A percentile compares a stretch with the other conserved stretches of the same genome.
Evolutionary conservation across 2,888 invertebrate species (phyloP).

Genomic region (Masnerella sp.): DNA sequence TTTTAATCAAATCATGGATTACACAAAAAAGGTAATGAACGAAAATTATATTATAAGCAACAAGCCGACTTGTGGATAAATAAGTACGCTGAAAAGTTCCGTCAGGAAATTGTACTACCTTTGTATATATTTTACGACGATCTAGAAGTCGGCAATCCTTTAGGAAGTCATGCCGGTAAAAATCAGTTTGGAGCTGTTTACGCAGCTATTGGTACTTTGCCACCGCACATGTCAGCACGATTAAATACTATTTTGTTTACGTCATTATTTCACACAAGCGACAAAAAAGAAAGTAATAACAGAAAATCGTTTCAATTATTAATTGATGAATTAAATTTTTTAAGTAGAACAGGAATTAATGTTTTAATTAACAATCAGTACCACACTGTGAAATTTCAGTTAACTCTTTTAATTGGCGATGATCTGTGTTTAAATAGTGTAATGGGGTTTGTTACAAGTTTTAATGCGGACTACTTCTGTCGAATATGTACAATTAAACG

Average conservation of each 20-base stretch:
- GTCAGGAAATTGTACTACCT: constrained; percentile 7
- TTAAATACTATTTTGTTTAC: constrained; percentile 15
- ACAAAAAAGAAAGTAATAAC: constrained; percentile 17
- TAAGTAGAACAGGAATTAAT: too few relatives aligned
- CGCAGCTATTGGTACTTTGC: constrained; percentile 11
- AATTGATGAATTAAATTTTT: constrained; percentile 28
- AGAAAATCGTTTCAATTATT: constrained; percentile 11
- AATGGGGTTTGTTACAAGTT: constrained; percentile 12
- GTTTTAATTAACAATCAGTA: too few relatives aligned
- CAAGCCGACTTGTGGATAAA: constrained; percentile 14
- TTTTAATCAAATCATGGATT: constrained; percentile 17
- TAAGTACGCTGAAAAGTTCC: constrained; percentile 11
- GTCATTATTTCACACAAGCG: constrained; percentile 15
- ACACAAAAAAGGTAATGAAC: constrained; percentile 1
- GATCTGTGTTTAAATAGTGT: constrained; percentile 3
- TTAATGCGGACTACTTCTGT: constrained; percentile 12
- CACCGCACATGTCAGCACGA: constrained; percentile 17
- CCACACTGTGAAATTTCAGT: constrained; percentile 17
- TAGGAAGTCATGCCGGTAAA: constrained; percentile 8
- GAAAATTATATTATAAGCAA: constrained; percentile 7
- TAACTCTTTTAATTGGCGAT: constrained; percentile 8
- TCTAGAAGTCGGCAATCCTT: constrained; percentile 11
- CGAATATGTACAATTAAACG: constrained; percentile 8
- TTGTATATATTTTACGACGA: too few relatives aligned
- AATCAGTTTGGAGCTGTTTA: constrained; percentile 18